Evolutionary conservation across 2,113 vertebrate species (phyloP).

Genomic region (Protobothrops flavoviridis): DNA sequence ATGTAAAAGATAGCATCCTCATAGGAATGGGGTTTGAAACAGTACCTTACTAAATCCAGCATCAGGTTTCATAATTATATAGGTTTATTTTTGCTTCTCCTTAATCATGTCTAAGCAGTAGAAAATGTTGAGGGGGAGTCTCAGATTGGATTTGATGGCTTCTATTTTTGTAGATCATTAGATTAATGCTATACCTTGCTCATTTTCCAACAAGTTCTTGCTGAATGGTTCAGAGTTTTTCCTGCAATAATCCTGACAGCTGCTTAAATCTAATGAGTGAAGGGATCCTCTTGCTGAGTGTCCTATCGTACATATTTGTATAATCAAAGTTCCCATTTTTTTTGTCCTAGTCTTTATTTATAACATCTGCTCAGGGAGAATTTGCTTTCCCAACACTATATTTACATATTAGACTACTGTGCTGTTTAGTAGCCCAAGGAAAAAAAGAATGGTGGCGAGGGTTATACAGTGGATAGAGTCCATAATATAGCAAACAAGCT

Average conservation of each 20-base stretch:
- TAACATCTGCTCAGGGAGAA: neutral
- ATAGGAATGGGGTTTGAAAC: neutral
- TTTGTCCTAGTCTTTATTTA: neutral
- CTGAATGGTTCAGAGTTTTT: neutral
- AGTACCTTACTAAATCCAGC: neutral
- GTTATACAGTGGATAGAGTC: neutral
- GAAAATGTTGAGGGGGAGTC: neutral
- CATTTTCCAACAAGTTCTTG: neutral
- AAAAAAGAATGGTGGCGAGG: neutral
- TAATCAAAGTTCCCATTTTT: neutral
- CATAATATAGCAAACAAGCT: neutral
- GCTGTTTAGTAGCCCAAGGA: neutral
- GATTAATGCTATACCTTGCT: neutral
- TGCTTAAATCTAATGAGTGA: neutral
- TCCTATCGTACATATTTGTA: neutral
- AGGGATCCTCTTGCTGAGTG: neutral
- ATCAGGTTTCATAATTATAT: neutral
- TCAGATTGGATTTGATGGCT: neutral
- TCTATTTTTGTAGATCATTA: neutral
- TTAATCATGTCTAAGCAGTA: neutral
- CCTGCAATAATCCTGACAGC: neutral
- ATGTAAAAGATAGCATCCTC: neutral
- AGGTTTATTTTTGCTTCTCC: neutral
- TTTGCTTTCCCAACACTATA: neutral
- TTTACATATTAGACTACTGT: neutral